Conservation (phyloP, 2,888 invertebrate genomes). For the Cantharis rustica region DNA sequence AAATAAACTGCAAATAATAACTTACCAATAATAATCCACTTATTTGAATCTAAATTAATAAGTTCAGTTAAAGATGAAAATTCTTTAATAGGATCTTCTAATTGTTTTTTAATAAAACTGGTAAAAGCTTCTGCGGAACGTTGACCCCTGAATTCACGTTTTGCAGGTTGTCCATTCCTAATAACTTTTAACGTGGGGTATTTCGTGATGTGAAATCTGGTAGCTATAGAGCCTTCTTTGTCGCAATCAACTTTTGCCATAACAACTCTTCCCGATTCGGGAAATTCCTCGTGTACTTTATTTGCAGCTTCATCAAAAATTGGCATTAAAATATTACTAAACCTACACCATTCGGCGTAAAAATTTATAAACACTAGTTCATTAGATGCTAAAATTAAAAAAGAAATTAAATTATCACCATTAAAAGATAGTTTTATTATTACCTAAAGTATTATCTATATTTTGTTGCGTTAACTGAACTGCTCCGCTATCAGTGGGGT, state of each 20-base stretch:
- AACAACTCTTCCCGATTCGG: conserved; percentile 82
- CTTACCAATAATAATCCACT: conserved; percentile 81
- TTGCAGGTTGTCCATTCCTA: conserved; percentile 86
- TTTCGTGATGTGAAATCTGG: conserved; percentile 94
- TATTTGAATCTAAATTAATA: conserved; percentile 75
- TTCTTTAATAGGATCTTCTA: conserved; percentile 84
- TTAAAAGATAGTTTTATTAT: conserved; percentile 44
- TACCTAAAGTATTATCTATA: conserved; percentile 85
- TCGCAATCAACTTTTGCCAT: conserved; percentile 99
- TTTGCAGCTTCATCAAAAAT: conserved; percentile 96
- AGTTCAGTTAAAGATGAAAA: conserved; percentile 76
- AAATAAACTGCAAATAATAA: not conserved
- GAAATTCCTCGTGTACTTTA: conserved; percentile 78
- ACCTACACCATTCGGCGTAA: conserved; percentile 99
- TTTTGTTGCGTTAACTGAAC: conserved; percentile 79
- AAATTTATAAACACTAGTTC: conserved; percentile 98
- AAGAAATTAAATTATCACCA: not conserved
- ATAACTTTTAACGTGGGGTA: conserved; percentile 98
- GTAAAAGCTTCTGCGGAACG: conserved; percentile 90
- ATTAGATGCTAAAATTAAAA: conserved; percentile 78
- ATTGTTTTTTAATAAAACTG: conserved; percentile 85
- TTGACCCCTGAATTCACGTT: conserved; percentile 87
- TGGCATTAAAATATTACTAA: conserved; percentile 95
- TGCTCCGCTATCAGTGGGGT: conserved; percentile 81
- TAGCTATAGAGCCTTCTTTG: conserved; percentile 82